Evolutionary conservation across 2,113 vertebrate genomes (phyloP).

Genomic region (Istiophorus platypterus): DNA sequence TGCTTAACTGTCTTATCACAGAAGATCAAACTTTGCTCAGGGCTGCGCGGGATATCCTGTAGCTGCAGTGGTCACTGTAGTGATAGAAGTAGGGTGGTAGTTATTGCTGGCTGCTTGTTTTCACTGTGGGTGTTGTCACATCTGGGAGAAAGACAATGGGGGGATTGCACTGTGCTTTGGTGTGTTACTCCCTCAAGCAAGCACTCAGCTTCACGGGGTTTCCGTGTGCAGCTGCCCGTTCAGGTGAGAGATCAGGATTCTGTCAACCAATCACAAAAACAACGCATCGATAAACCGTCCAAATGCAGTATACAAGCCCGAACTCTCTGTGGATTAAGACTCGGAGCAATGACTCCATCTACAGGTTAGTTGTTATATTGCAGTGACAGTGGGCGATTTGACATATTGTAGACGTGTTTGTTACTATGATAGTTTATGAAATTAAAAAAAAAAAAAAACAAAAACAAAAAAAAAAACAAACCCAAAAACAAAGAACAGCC

Average conservation of each 20-base stretch:
- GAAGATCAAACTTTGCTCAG: neutral
- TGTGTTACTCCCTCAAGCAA: constrained; percentile 44
- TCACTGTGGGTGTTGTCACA: constrained; percentile 17
- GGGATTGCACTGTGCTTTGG: constrained; percentile 66
- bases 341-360: constrained; percentile 71
- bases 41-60: neutral
- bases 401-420: constrained; percentile 25
- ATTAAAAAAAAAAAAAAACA: constrained; percentile 1
- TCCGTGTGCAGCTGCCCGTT: constrained; percentile 48
- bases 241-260: neutral
- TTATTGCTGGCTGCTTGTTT: constrained; percentile 69
- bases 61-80: constrained; percentile 20
- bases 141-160: constrained; percentile 4
- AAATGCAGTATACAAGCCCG: constrained; percentile 69
- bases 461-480: neutral
- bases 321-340: constrained; percentile 47
- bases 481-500: constrained; percentile 17
- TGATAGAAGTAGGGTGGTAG: constrained; percentile 2
- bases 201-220: neutral
- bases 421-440: constrained; percentile 34
- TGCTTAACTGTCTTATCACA: constrained; percentile 40
- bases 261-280: neutral
- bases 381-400: constrained; percentile 32
- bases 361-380: constrained; percentile 75
- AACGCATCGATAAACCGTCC: constrained; percentile 18